These are phyloP conservation scores for Hemicentrotus pulcherrimus DNA, from an alignment of 35 echinoderm and acorn worm genomes.

Conservation along the genomic window DNA sequence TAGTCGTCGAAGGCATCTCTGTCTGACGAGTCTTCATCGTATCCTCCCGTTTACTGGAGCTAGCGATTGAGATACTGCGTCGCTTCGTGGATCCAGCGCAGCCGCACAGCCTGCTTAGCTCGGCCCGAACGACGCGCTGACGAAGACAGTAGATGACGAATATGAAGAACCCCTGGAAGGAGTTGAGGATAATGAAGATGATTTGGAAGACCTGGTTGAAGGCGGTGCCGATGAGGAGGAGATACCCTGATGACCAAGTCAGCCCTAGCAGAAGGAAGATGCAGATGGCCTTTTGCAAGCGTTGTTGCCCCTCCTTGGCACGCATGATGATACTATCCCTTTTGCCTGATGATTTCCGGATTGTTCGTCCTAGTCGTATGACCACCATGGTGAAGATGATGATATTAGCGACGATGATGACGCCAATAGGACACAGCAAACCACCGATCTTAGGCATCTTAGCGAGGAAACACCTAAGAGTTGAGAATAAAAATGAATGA, in stretches of 20 bases:
- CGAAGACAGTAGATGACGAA: conserved; percentile 69
- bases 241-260: conserved; percentile 63
- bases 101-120: neutral
- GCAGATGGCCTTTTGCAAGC: conserved; percentile 45
- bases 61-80: neutral
- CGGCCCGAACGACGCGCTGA: neutral
- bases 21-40: neutral
- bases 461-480: neutral
- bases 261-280: conserved; percentile 55
- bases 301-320: neutral
- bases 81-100: neutral
- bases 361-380: neutral
- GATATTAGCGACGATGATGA: conserved; percentile 39
- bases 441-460: neutral
- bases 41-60: neutral
- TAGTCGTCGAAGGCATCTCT: neutral
- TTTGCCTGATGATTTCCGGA: neutral
- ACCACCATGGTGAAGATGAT: conserved; percentile 24
- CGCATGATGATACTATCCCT: neutral
- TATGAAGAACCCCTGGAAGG: conserved; percentile 75
- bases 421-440: conserved; percentile 30
- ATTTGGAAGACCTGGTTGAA: conserved; percentile 57
- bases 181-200: conserved; percentile 69
- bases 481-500: too few species aligned
- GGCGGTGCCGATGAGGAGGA: conserved; percentile 42